Conservation (phyloP, 2,113 vertebrate species). For the Triplophysa siluroides region DNA sequence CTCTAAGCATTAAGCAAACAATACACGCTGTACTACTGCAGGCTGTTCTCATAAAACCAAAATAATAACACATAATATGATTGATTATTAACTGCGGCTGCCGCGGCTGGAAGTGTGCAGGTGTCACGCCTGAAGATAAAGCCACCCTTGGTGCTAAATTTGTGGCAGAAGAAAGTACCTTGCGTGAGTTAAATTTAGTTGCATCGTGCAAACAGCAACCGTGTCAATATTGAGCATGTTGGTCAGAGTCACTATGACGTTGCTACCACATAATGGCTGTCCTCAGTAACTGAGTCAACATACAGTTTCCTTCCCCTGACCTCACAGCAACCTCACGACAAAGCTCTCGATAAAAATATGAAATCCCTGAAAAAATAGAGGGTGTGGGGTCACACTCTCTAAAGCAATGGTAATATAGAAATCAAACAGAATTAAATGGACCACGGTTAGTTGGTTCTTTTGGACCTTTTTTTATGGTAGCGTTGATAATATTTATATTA, state of each 20-base stretch:
- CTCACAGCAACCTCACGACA: slow-evolving; percentile 1
- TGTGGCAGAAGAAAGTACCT: neutral
- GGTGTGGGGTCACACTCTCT: too few species aligned
- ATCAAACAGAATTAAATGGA: too few species aligned
- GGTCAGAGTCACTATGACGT: slow-evolving; percentile 49
- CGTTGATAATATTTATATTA: too few species aligned
- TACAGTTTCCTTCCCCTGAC: slow-evolving; percentile 23
- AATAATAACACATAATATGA: neutral
- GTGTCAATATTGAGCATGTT: slow-evolving; percentile 71
- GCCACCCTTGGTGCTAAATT: neutral
- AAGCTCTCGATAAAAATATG: neutral
- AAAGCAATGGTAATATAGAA: too few species aligned
- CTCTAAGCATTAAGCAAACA: too few species aligned
- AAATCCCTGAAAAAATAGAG: too few species aligned
- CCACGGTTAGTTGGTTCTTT: too few species aligned
- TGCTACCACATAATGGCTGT: neutral
- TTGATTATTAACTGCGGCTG: neutral
- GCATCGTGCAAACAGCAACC: slow-evolving; percentile 50
- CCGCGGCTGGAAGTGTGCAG: neutral
- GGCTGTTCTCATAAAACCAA: neutral
- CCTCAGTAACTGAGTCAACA: slow-evolving; percentile 29
- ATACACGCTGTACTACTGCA: neutral
- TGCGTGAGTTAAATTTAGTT: slow-evolving; percentile 61
- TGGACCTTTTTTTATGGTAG: too few species aligned
- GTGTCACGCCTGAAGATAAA: neutral